Conservation (phyloP, 2,113 vertebrate genomes). For the Dasyurus viverrinus region DNA sequence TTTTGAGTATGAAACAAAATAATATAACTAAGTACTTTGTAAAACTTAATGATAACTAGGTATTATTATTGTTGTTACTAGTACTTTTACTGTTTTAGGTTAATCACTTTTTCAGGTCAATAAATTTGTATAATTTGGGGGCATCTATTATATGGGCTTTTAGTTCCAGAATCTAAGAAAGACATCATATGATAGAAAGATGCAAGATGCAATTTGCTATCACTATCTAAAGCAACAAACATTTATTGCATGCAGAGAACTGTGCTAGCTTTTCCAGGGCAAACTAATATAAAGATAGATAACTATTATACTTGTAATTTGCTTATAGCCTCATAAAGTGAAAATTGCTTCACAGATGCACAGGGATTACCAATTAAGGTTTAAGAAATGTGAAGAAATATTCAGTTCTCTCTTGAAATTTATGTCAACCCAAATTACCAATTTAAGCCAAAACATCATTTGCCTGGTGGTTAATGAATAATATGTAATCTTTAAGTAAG, state of each 20-base stretch:
- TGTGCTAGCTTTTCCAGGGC: neutral
- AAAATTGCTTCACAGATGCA: neutral
- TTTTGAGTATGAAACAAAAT: neutral
- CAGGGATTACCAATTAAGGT: neutral
- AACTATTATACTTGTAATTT: neutral
- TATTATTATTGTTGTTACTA: too few species aligned
- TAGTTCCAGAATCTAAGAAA: neutral
- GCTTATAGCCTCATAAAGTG: neutral
- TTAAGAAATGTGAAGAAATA: neutral
- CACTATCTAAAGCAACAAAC: neutral
- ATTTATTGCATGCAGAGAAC: neutral
- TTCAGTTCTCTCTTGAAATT: neutral
- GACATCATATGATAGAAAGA: neutral
- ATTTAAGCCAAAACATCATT: neutral
- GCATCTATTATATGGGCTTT: neutral
- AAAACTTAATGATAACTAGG: neutral
- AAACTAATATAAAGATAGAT: neutral
- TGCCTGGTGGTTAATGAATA: neutral
- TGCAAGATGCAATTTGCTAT: neutral
- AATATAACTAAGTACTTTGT: neutral
- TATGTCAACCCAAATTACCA: neutral
- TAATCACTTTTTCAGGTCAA: neutral
- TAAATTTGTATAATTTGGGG: neutral
- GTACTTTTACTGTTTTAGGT: neutral
- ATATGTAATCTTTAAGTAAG: neutral